Base-by-base conservation (phyloP, 2,797 vertebrate genomes). In the Nyctibius grandis region DNA sequence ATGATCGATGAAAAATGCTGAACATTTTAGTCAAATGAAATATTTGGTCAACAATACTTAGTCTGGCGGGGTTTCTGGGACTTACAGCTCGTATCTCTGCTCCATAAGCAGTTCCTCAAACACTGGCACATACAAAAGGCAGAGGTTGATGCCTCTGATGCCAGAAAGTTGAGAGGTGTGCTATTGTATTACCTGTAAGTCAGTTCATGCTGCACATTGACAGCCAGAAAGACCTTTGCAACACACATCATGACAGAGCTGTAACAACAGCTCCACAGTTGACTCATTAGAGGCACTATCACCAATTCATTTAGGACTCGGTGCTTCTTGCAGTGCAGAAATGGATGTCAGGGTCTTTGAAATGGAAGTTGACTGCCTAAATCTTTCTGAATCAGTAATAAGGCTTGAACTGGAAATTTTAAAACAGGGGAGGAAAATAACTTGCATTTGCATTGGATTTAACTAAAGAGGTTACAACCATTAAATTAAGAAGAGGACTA, bases 11-110 rank as follows among this genome's bases (percentile, higher is more conserved):
- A 81, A 78, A 85, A 67, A 61, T 14, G n/a, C 17, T 36, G 40
- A 91, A 61, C 5, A 1, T 51, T 63, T 60, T 4, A 74, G 26
- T 51, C 26, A 63, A 72, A 74, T 8, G 5, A 85, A 88, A 47
- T 33, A 44, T 0, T 33, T 56, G 25, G 61, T 76, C 76, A 79
- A 38, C 50, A 63, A 42, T 57, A 77, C 23, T 80, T 56, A 18
- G 19, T 31, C 29, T 53, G 34, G 42, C 16, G 29, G 47, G 12
- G 9, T 12, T 78, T 40, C 1, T 3, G 33, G 59, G 54, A 28
- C 26, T 78, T 40, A 0, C 0, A 28, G 65, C 33, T 85, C 11
- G 1, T 25, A 2, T 23, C 36, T 74, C 1, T 15, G n/a, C 61
- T 65, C 63, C 51, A 26, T 0, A 67, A 67, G 51, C 63, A 31